Base-by-base conservation (phyloP, 2,113 vertebrate species). In the Numida meleagris region DNA sequence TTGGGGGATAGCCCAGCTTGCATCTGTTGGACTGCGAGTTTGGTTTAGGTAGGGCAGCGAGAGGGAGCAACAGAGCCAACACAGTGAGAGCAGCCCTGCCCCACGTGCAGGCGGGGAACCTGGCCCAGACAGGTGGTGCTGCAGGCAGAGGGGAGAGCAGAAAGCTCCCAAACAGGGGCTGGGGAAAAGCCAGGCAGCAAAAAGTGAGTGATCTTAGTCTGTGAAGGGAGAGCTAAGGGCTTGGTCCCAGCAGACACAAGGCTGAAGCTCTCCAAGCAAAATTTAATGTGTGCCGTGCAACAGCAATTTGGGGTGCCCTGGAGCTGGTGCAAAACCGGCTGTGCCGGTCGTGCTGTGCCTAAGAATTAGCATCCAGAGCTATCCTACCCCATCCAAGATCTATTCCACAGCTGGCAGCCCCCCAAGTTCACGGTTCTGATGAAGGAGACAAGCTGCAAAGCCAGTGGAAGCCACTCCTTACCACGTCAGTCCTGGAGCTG, bases 381-480 rank as follows among this genome's bases (percentile, higher is more conserved):
- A 40, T 51, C 53, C 74, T 83, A 58, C 29, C 33, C 62, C 2
- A 0, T 11, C 61, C 2, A 3, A 0, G 46, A 46, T 29, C 23
- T 48, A 58, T 58, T 65, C 34, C 38, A 3, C 21, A 23, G 68
- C 76, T 3, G 23, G 48, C 19, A 9, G 36, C n/a, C n/a, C 68
- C 68, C 45, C 0, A 0, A 29, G 50, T 15, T 46, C 24, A 1
- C 0, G 10, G 67, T 21, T 13, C 6, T 4, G 3, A 0, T 2
- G 55, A 59, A 31, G 85, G 68, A 63, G 46, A n/a, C 34, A 59
- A 67, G 59, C 58, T 34, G 71, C 71, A 17, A 48, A 78, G 90
- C 38, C 2, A 1, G 65, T 8, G 27, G 7, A 12, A 45, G 53
- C 51, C 4, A 0, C 63, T 82, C 53, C 94, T 80, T 34, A 45